A percentile compares a stretch with the other conserved stretches of the same genome.
Evolutionary conservation across 1,140 invertebrate species (phyloP).

Genomic region (Drosophila nannoptera): DNA sequence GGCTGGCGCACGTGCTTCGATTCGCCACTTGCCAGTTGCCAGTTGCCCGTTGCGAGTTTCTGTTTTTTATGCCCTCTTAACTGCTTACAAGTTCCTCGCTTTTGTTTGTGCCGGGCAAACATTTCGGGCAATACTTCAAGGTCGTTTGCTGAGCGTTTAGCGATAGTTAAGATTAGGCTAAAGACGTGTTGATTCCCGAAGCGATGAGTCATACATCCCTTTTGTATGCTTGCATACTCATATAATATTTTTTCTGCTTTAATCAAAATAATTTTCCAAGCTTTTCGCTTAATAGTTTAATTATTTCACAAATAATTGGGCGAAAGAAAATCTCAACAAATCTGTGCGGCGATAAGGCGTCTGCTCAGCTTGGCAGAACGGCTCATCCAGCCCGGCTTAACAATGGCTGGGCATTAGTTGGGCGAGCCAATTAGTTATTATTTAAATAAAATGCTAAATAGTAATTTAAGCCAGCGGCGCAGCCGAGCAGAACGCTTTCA

Average conservation of each 20-base stretch:
- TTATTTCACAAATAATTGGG: background rate
- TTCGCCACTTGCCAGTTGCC: too few relatives aligned
- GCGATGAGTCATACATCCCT: background rate
- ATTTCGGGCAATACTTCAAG: slow-evolving; percentile 51
- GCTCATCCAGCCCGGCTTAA: background rate
- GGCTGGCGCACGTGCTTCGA: slow-evolving; percentile 64
- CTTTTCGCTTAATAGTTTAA: background rate
- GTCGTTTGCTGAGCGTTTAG: slow-evolving; percentile 43
- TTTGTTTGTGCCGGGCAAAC: slow-evolving; percentile 20
- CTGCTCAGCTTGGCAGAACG: background rate
- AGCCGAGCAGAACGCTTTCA: slow-evolving; percentile 62
- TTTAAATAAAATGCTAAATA: slow-evolving; percentile 71
- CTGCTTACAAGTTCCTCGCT: slow-evolving; percentile 24
- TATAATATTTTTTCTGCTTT: background rate
- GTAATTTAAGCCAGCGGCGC: slow-evolving; percentile 54
- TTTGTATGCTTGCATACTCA: too few relatives aligned
- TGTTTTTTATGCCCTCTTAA: slow-evolving; percentile 38
- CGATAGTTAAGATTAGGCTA: slow-evolving; percentile 7
- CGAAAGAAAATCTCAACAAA: background rate
- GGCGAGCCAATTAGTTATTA: slow-evolving; percentile 60
- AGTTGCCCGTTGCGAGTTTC: slow-evolving; percentile 3
- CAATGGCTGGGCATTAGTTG: slow-evolving; percentile 7
- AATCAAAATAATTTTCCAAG: background rate
- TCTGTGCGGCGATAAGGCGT: background rate
- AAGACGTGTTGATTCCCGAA: background rate